A percentile compares a stretch with the other conserved stretches of the same genome.
phyloP scores from a whole-genome alignment of 1,140 invertebrate species.

The Stenopsyche tienmushanensis region DNA sequence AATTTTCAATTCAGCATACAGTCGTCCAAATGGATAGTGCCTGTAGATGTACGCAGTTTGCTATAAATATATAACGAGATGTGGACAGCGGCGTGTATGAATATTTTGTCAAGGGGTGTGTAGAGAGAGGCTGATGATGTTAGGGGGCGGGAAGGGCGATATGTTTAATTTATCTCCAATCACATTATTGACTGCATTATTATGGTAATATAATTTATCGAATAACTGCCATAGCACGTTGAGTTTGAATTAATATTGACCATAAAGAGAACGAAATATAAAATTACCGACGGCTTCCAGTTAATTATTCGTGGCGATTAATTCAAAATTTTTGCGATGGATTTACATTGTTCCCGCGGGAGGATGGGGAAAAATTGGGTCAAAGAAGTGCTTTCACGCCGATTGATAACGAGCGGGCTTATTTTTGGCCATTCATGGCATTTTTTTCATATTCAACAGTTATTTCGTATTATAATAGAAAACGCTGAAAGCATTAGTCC shows the following conservation, averaged over 20 bases:
- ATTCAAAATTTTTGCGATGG: not conserved
- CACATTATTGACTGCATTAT: constrained; percentile 31
- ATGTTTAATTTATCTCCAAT: constrained; percentile 27
- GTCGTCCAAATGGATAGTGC: too few species aligned
- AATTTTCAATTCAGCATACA: too few species aligned
- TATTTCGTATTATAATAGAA: too few species aligned
- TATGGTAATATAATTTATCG: constrained; percentile 28
- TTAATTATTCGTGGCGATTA: not conserved
- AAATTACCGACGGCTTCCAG: not conserved
- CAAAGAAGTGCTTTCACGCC: too few species aligned
- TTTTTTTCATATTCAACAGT: too few species aligned
- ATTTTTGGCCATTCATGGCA: too few species aligned
- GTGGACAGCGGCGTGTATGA: constrained; percentile 4
- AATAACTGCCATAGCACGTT: constrained; percentile 7
- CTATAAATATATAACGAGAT: constrained; percentile 24
- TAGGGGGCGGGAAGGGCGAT: constrained; percentile 1
- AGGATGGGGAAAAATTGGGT: too few species aligned
- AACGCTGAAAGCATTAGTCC: too few species aligned
- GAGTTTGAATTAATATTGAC: constrained; percentile 14
- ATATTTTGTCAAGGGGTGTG: not conserved
- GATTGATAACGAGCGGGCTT: too few species aligned
- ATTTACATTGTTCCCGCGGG: too few species aligned
- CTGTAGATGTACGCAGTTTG: too few species aligned
- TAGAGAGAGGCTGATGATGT: constrained; percentile 3
- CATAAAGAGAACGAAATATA: too few species aligned